Evolutionary conservation across 2,113 vertebrate genomes (phyloP).

Genomic region (Amblyornis subalaris): DNA sequence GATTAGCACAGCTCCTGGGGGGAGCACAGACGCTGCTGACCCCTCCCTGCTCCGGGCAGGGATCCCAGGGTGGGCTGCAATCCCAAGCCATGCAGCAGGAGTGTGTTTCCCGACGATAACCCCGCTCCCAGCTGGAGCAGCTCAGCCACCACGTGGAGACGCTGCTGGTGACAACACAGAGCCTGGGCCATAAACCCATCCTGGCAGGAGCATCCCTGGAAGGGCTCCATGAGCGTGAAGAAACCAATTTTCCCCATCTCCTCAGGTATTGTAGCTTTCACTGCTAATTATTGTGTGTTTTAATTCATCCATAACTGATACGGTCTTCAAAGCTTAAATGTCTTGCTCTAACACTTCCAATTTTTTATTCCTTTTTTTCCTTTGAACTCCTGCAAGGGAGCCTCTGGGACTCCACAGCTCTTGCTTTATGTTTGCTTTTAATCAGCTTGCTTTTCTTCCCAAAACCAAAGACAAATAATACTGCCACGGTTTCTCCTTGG

Average conservation of each 20-base stretch:
- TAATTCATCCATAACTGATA: neutral
- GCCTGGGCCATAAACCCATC: neutral
- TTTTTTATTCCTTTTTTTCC: neutral
- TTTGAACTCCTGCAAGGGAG: slow-evolving; percentile 26
- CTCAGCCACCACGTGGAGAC: rapidly evolving
- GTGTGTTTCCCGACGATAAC: rapidly evolving
- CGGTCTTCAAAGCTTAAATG: neutral
- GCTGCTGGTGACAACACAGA: rapidly evolving
- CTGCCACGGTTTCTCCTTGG: neutral
- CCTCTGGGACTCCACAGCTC: neutral
- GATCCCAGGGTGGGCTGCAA: neutral
- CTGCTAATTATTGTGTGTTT: neutral
- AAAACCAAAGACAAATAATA: neutral
- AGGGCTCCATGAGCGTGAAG: neutral
- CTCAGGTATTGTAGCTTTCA: neutral
- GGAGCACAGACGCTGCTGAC: neutral
- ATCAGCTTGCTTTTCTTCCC: slow-evolving; percentile 14
- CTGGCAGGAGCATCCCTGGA: neutral
- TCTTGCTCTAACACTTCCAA: neutral
- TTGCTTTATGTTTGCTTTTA: slow-evolving; percentile 42
- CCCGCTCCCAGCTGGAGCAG: rapidly evolving
- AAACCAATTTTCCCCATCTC: neutral
- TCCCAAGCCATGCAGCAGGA: neutral
- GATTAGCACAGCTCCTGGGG: neutral
- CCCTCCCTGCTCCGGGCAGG: neutral